Percentiles rank a stretch among this genome's conserved stretches.
phyloP scores from a whole-genome alignment of 2,797 vertebrate species.

The Hapalemur alaotrensis region DNA sequence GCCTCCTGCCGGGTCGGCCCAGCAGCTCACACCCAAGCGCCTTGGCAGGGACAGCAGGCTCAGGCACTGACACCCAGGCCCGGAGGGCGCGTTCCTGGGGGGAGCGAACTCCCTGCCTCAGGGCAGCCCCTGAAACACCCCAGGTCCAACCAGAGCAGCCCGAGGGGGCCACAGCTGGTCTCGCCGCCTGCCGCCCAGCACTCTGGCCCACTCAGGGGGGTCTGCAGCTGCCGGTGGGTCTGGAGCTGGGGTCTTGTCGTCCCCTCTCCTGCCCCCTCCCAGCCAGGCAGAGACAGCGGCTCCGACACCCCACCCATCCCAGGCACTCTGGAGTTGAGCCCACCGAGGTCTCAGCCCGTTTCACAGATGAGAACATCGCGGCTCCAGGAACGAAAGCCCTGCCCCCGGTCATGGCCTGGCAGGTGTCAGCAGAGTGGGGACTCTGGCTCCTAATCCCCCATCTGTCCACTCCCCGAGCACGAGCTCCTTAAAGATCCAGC shows the following conservation, averaged over 20 bases:
- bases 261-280: neutral
- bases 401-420: accelerated
- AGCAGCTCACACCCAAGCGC: accelerated
- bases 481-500: neutral
- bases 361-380: accelerated
- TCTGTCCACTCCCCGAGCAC: neutral
- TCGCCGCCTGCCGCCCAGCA: accelerated
- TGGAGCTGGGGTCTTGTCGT: neutral
- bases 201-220: neutral
- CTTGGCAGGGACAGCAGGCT: neutral
- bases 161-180: too few species aligned
- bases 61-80: neutral
- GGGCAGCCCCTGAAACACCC: accelerated
- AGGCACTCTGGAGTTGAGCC: too few species aligned
- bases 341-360: accelerated
- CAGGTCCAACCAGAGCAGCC: neutral
- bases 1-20: neutral
- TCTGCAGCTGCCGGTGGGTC: neutral
- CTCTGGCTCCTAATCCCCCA: accelerated
- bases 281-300: neutral
- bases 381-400: neutral
- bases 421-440: accelerated
- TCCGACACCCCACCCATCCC: neutral
- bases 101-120: too few species aligned
- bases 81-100: accelerated